These are phyloP conservation scores for Ptychadena robeensis DNA, from an alignment of 2,797 vertebrate species.

Conservation along the genomic window DNA sequence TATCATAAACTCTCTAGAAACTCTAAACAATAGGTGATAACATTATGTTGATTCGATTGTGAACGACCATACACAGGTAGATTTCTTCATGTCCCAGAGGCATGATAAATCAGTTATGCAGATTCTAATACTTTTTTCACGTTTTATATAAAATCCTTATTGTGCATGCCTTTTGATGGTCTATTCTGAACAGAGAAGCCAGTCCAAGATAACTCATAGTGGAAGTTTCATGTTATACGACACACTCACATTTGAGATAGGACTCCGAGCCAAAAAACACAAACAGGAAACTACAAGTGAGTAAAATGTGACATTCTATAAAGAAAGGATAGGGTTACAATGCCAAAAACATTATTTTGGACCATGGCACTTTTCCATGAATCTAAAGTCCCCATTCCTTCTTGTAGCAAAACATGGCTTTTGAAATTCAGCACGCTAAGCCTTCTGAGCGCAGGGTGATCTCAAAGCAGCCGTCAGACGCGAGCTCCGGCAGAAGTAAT, in stretches of 20 bases:
- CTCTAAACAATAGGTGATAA: background rate
- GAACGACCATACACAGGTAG: background rate
- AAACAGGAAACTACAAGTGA: conserved; percentile 69
- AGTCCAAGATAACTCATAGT: conserved; percentile 69
- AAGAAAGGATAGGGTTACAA: conserved; percentile 13
- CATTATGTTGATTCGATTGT: background rate
- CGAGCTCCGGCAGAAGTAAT: conserved; percentile 46
- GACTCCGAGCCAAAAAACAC: conserved; percentile 69
- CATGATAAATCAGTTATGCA: background rate
- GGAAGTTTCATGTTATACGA: conserved; percentile 67
- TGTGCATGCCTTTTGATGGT: background rate
- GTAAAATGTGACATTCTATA: conserved; percentile 68
- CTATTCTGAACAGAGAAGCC: conserved; percentile 66
- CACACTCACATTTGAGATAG: conserved; percentile 58
- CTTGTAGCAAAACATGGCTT: conserved; percentile 52
- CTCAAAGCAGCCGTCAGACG: conserved; percentile 56
- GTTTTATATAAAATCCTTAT: conserved; percentile 16
- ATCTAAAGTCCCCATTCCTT: conserved; percentile 59
- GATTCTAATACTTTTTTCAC: conserved; percentile 29
- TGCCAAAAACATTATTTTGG: conserved; percentile 44
- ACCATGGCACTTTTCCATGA: conserved; percentile 53
- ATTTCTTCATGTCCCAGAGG: conserved; percentile 3
- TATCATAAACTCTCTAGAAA: background rate
- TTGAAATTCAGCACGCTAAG: conserved; percentile 59
- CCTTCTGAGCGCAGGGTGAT: conserved; percentile 27